These are phyloP conservation scores for Mechanitis mazaeus DNA, from an alignment of 2,888 invertebrate genomes.

Conservation along the genomic window DNA sequence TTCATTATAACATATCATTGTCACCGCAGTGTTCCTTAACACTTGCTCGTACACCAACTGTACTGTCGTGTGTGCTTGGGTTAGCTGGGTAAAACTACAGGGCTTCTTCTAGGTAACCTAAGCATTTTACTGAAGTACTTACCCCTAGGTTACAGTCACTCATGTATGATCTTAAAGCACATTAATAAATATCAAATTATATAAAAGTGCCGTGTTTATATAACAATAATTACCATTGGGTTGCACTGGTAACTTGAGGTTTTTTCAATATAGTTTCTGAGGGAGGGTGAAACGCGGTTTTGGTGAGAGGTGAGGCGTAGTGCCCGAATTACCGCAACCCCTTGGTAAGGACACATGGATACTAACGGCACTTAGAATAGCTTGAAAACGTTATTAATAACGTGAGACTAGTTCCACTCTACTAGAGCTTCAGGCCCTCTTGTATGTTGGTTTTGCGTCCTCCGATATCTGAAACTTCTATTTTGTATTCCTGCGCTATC, in stretches of 20 bases:
- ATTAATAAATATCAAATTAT: constrained; percentile 5
- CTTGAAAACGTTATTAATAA: not conserved
- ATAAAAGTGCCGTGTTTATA: not conserved
- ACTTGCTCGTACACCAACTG: no score
- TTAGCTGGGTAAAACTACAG: no score
- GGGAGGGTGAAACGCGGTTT: constrained; percentile 7
- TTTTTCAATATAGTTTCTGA: constrained; percentile 7
- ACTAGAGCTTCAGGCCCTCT: not conserved
- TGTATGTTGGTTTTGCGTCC: not conserved
- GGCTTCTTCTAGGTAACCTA: no score
- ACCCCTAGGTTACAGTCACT: no score
- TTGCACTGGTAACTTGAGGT: constrained; percentile 6
- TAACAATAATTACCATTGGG: constrained; percentile 4
- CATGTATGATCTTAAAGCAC: no score
- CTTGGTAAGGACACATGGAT: not conserved
- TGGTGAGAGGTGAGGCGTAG: constrained; percentile 1
- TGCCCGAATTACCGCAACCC: constrained; percentile 4
- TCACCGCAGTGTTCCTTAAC: no score
- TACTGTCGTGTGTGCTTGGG: no score
- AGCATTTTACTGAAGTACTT: no score
- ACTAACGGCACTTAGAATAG: constrained; percentile 6
- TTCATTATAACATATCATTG: no score
- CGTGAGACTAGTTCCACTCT: no score
- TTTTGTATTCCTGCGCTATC: not conserved
- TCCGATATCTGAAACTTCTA: not conserved